Evolutionary conservation across 1,140 invertebrate genomes (phyloP).

Genomic region (Bombus picipes): DNA sequence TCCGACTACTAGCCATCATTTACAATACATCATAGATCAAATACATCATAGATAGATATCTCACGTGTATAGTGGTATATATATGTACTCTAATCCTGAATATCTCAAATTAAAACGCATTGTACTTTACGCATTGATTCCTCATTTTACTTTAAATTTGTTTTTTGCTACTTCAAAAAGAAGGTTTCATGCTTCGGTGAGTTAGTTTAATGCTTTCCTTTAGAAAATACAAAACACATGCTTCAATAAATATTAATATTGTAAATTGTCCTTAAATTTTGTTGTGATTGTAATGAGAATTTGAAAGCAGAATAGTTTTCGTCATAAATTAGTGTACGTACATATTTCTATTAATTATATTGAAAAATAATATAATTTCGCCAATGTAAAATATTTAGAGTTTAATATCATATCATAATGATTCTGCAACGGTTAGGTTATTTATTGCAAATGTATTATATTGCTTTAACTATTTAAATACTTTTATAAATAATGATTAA

Average conservation of each 20-base stretch:
- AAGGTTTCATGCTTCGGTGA: too few species aligned
- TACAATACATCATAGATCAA: background rate
- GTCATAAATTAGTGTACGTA: background rate
- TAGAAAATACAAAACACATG: too few species aligned
- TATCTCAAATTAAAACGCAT: too few species aligned
- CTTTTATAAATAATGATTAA: background rate
- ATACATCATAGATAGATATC: background rate
- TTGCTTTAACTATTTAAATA: background rate
- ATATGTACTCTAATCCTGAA: background rate
- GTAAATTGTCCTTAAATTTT: background rate
- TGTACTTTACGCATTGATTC: background rate
- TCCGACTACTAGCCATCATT: constrained; percentile 70
- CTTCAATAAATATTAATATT: background rate
- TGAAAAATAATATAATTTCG: background rate
- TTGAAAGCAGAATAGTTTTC: background rate
- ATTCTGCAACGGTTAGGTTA: background rate
- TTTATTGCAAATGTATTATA: background rate
- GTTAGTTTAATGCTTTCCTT: too few species aligned
- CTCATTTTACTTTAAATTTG: background rate
- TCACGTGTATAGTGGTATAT: too few species aligned
- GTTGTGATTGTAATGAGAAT: background rate
- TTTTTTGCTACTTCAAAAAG: background rate
- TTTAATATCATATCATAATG: background rate
- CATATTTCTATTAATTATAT: background rate
- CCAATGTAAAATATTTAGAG: background rate